Evolutionary conservation across 2,113 vertebrate species (phyloP).

Genomic region (Malurus melanocephalus): DNA sequence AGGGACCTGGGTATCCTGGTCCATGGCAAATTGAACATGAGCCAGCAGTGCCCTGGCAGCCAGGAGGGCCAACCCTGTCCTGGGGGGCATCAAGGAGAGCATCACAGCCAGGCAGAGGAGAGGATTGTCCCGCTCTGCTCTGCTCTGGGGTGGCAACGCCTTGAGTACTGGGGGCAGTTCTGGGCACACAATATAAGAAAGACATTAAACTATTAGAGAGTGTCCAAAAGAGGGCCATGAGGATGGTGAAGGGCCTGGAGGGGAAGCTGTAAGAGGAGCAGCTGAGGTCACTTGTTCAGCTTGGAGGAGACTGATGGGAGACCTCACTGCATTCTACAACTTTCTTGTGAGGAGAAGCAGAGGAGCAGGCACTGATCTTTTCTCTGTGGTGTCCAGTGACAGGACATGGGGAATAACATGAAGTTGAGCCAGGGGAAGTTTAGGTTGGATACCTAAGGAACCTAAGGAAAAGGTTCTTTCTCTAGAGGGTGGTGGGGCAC

Average conservation of each 20-base stretch:
- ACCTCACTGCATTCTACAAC: neutral
- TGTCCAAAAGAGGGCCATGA: neutral
- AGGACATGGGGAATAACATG: neutral
- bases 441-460: neutral
- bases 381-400: neutral
- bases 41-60: neutral
- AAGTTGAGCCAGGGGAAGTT: neutral
- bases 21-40: accelerated
- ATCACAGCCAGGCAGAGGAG: accelerated
- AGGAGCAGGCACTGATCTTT: neutral
- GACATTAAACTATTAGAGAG: accelerated
- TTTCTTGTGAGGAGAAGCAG: neutral
- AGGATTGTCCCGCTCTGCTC: neutral
- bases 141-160: accelerated
- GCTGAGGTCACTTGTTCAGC: neutral
- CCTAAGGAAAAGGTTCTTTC: neutral
- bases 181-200: neutral
- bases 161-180: accelerated
- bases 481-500: neutral
- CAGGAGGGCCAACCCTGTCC: neutral
- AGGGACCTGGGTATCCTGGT: neutral
- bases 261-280: accelerated
- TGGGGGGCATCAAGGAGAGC: neutral
- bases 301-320: neutral
- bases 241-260: neutral